phyloP scores from a whole-genome alignment of 2,113 vertebrate species.

The Pelobates fuscus region DNA sequence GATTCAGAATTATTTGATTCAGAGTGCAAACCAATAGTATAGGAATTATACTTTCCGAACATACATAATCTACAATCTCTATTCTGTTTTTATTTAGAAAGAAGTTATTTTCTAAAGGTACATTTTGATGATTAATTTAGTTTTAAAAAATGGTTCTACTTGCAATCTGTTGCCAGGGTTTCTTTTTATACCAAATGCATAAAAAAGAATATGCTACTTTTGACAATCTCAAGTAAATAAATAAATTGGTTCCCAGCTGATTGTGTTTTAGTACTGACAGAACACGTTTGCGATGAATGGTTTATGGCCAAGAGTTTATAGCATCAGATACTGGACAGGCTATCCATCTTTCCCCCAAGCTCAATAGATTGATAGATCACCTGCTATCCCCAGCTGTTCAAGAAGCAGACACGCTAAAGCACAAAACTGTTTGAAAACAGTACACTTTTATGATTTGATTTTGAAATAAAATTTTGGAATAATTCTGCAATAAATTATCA shows the following conservation, averaged over 20 bases:
- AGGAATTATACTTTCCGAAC: too few relatives aligned
- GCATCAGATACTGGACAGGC: not conserved
- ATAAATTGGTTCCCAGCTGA: conserved; percentile 6
- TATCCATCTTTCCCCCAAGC: not conserved
- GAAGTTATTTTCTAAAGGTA: not conserved
- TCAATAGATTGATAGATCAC: not conserved
- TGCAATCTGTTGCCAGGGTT: not conserved
- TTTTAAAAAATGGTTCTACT: not conserved
- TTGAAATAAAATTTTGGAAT: not conserved
- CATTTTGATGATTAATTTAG: not conserved
- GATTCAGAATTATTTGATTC: too few relatives aligned
- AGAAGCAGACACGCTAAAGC: not conserved
- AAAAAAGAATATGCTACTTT: conserved; percentile 1
- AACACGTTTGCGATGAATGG: conserved; percentile 13
- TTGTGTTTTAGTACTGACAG: conserved; percentile 23
- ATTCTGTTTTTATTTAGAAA: too few relatives aligned
- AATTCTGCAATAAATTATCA: too few relatives aligned
- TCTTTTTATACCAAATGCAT: conserved; percentile 6
- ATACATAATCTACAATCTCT: too few relatives aligned
- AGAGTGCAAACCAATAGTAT: too few relatives aligned
- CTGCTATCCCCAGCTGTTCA: conserved; percentile 7
- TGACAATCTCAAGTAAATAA: conserved; percentile 25
- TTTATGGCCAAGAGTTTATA: conserved; percentile 4
- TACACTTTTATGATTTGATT: not conserved
- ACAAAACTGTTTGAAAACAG: not conserved